Conservation (phyloP, 2,888 invertebrate species). For the Torymus aiolomorphi region DNA sequence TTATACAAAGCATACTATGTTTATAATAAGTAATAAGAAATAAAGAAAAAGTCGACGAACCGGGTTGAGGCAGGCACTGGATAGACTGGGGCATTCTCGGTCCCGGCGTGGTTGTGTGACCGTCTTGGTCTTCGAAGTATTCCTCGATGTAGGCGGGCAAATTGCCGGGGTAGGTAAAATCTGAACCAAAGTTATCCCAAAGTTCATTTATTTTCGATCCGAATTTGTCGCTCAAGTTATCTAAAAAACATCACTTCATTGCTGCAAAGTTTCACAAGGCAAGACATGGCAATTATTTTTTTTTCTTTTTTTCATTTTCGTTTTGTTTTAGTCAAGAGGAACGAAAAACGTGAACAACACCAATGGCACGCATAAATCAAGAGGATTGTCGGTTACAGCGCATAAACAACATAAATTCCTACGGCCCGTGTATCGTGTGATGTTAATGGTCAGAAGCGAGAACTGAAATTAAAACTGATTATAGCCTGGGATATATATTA, state of each 20-base stretch:
- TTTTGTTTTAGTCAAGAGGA: constrained; percentile 35
- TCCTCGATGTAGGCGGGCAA: constrained; percentile 84
- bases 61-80: constrained; percentile 90
- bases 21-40: too few relatives aligned
- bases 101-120: constrained; percentile 67
- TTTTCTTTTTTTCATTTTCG: background rate
- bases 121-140: constrained; percentile 82
- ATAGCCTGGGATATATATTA: background rate
- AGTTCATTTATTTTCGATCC: constrained; percentile 83
- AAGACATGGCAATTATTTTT: constrained; percentile 17
- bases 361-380: too few relatives aligned
- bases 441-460: background rate
- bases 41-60: constrained; percentile 73
- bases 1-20: too few relatives aligned
- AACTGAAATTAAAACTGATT: constrained; percentile 10
- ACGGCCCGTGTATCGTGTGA: background rate
- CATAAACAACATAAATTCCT: background rate
- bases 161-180: constrained; percentile 83
- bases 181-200: constrained; percentile 83
- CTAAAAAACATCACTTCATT: constrained; percentile 73
- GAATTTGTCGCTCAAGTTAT: constrained; percentile 85
- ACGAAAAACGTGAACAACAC: background rate
- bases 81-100: constrained; percentile 70
- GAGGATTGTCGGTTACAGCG: too few relatives aligned
- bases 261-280: constrained; percentile 47